Evolutionary conservation across 1,140 invertebrate genomes (phyloP).

Genomic region (Drosophila malerkotliana): DNA sequence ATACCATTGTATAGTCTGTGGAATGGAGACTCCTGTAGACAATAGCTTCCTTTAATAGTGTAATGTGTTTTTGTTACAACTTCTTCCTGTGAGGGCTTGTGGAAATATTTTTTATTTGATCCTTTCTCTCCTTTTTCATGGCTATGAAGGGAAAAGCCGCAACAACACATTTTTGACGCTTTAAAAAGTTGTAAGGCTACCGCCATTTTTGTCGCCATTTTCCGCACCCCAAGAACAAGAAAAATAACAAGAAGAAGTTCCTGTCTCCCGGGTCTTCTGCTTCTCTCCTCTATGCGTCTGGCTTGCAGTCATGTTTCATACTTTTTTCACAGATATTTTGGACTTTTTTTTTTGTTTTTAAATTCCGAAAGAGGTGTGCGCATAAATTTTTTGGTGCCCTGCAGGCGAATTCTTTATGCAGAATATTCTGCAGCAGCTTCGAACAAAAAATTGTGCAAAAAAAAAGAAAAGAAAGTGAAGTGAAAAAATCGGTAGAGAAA

Average conservation of each 20-base stretch:
- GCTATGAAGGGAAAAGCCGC: slow-evolving; percentile 22
- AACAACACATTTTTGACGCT: slow-evolving; percentile 67
- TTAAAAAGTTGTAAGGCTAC: slow-evolving; percentile 62
- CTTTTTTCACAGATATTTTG: slow-evolving; percentile 41
- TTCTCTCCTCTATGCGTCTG: background rate
- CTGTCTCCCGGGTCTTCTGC: slow-evolving; percentile 15
- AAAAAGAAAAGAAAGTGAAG: background rate
- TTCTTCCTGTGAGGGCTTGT: slow-evolving; percentile 27
- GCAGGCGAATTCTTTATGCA: slow-evolving; percentile 69
- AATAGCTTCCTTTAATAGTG: background rate
- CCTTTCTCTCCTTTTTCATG: background rate
- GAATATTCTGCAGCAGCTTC: slow-evolving; percentile 33
- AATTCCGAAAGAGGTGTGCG: slow-evolving; percentile 75
- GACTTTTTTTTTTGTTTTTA: slow-evolving; percentile 27
- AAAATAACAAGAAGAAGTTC: slow-evolving; percentile 33
- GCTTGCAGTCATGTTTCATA: slow-evolving; percentile 49
- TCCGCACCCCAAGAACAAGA: slow-evolving; percentile 44
- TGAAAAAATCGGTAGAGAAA: background rate
- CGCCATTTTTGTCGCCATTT: slow-evolving; percentile 64
- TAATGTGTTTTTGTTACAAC: background rate
- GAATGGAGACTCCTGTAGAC: background rate
- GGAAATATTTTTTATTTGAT: slow-evolving; percentile 55
- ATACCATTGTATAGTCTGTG: background rate
- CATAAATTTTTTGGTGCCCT: slow-evolving; percentile 72
- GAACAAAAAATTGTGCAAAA: slow-evolving; percentile 25